Conservation (phyloP, 2,113 vertebrate species). For the Anolis sagrei region DNA sequence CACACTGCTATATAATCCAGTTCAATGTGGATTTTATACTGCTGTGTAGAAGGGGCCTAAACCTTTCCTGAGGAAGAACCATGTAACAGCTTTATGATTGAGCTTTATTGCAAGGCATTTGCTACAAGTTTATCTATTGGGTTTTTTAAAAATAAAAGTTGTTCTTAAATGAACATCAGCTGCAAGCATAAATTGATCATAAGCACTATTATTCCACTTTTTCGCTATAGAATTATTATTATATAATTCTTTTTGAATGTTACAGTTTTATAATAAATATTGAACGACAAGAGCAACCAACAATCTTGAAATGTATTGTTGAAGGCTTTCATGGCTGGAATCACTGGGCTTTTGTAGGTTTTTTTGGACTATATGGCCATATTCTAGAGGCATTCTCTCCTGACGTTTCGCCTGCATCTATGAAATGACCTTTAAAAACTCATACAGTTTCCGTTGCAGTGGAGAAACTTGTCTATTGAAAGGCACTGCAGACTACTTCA, state of each 20-base stretch:
- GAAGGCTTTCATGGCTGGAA: too few relatives aligned
- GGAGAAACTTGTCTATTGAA: background rate
- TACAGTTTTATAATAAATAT: background rate
- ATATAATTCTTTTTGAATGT: background rate
- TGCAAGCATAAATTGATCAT: background rate
- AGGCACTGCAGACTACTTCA: too few relatives aligned
- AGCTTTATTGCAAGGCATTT: background rate
- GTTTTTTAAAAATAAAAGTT: background rate
- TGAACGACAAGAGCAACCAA: background rate
- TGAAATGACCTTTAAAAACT: background rate
- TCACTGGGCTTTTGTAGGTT: too few relatives aligned
- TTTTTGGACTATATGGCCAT: too few relatives aligned
- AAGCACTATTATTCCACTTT: background rate
- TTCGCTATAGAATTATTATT: background rate
- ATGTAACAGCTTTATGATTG: background rate
- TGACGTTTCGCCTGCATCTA: too few relatives aligned
- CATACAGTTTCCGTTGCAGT: background rate
- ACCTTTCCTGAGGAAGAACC: background rate
- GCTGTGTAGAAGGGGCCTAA: too few relatives aligned
- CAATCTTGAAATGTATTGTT: too few relatives aligned
- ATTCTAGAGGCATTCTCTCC: too few relatives aligned
- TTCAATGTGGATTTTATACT: too few relatives aligned
- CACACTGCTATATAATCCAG: too few relatives aligned
- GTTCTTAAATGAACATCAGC: background rate
- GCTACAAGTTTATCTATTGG: background rate